A percentile compares a stretch with the other conserved stretches of the same genome.
Evolutionary conservation across 2,888 invertebrate species (phyloP).

Genomic region (Dryomyza anilis): DNA sequence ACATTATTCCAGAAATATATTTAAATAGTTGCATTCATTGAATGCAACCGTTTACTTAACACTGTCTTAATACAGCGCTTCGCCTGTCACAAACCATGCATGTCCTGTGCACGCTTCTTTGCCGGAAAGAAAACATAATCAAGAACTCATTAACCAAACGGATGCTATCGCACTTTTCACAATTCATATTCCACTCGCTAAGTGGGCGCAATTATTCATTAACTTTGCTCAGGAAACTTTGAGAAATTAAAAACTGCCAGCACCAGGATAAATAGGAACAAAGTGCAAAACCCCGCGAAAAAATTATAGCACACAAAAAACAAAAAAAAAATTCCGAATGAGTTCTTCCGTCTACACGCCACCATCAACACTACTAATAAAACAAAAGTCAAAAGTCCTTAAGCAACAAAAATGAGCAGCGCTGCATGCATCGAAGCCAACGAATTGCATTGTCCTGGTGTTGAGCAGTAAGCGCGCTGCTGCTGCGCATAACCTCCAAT

Average conservation of each 20-base stretch:
- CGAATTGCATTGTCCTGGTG: slow-evolving; percentile 26
- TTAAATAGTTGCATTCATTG: too few species aligned
- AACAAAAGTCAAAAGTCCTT: slow-evolving; percentile 59
- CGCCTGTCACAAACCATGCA: slow-evolving; percentile 4
- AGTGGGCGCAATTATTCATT: slow-evolving; percentile 55
- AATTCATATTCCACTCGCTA: slow-evolving; percentile 42
- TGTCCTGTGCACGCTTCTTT: slow-evolving; percentile 2
- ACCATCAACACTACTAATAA: slow-evolving; percentile 46
- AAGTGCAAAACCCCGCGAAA: slow-evolving; percentile 50
- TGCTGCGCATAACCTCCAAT: slow-evolving; percentile 17
- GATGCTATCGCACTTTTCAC: slow-evolving; percentile 58
- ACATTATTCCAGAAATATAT: too few species aligned
- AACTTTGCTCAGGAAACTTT: slow-evolving; percentile 57
- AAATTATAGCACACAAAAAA: slow-evolving; percentile 37
- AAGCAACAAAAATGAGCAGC: slow-evolving; percentile 52
- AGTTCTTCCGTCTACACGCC: too few species aligned
- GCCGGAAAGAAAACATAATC: slow-evolving; percentile 40
- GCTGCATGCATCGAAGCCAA: slow-evolving; percentile 32
- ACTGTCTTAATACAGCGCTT: not conserved
- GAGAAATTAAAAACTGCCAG: slow-evolving; percentile 58
- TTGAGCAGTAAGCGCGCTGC: not conserved
- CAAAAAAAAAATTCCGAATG: slow-evolving; percentile 26
- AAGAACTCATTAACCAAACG: slow-evolving; percentile 58
- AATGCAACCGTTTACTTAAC: too few species aligned
- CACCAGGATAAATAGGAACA: slow-evolving; percentile 54